phyloP scores from a whole-genome alignment of 2,888 invertebrate species.

The Cataglyphis rosenhaueri region DNA sequence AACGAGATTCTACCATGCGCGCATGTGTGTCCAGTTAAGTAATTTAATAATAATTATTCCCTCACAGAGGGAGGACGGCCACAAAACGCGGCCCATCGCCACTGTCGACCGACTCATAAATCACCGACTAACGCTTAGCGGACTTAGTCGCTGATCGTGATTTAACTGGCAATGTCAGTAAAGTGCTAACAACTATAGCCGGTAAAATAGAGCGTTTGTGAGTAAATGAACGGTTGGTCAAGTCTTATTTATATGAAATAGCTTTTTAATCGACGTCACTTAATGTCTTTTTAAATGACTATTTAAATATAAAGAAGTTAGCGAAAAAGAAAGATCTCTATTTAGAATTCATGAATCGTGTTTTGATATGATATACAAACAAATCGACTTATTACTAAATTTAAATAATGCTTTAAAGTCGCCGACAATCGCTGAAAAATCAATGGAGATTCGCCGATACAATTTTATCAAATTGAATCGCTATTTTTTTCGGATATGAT shows the following conservation, averaged over 20 bases:
- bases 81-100: slow-evolving; percentile 54
- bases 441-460: slow-evolving; percentile 46
- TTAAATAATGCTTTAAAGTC: slow-evolving; percentile 48
- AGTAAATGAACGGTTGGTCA: not conserved
- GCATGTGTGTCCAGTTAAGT: slow-evolving; percentile 63
- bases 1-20: slow-evolving; percentile 67
- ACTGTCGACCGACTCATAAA: slow-evolving; percentile 63
- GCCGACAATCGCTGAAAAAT: slow-evolving; percentile 31
- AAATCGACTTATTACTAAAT: slow-evolving; percentile 6
- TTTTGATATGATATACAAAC: not conserved
- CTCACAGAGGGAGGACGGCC: slow-evolving; percentile 52
- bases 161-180: slow-evolving; percentile 57
- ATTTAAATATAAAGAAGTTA: slow-evolving; percentile 2
- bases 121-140: slow-evolving; percentile 58
- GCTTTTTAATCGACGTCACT: not conserved
- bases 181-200: slow-evolving; percentile 40
- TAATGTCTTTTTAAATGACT: not conserved
- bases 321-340: not conserved
- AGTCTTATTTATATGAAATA: not conserved
- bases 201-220: not conserved
- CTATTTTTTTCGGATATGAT: slow-evolving; percentile 35
- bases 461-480: slow-evolving; percentile 59
- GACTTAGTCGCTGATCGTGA: slow-evolving; percentile 60
- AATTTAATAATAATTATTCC: slow-evolving; percentile 75
- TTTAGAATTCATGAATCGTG: not conserved